Conservation (phyloP, 2,797 vertebrate species). For the Poeciliopsis presidionis region DNA sequence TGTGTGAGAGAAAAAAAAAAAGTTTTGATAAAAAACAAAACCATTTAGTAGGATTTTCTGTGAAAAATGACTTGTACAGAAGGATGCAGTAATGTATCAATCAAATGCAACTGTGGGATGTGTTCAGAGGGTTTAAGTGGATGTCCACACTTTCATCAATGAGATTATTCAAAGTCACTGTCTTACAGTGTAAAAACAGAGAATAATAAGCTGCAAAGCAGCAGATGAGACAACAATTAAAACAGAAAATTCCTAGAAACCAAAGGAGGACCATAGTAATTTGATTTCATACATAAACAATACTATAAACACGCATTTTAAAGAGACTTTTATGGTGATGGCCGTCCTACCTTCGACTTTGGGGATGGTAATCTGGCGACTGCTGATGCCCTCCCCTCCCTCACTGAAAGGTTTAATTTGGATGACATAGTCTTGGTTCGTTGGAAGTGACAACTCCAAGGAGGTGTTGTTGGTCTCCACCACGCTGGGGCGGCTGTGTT, state of each 20-base stretch:
- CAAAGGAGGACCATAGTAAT: background rate
- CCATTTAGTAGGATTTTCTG: constrained; percentile 21
- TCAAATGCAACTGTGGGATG: constrained; percentile 12
- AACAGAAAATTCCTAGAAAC: background rate
- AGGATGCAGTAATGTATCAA: constrained; percentile 24
- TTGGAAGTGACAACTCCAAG: constrained; percentile 90
- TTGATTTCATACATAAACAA: background rate
- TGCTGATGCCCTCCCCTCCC: constrained; percentile 94
- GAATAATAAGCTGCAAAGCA: background rate
- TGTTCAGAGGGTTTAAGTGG: background rate
- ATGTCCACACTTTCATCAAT: constrained; percentile 11
- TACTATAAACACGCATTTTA: constrained; percentile 4
- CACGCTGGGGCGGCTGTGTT: constrained; percentile 87
- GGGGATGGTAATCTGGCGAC: constrained; percentile 92
- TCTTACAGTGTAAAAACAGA: background rate
- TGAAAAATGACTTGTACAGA: constrained; percentile 10
- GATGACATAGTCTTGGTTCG: constrained; percentile 93
- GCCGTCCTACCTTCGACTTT: constrained; percentile 80
- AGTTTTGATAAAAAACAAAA: constrained; percentile 19
- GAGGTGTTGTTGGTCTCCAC: constrained; percentile 96
- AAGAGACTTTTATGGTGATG: background rate
- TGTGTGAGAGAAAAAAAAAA: constrained; percentile 27
- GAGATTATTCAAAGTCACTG: background rate
- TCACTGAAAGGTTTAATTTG: constrained; percentile 95
- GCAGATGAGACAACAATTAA: background rate